phyloP scores from a whole-genome alignment of 2,113 vertebrate species.

The Channa argus region DNA sequence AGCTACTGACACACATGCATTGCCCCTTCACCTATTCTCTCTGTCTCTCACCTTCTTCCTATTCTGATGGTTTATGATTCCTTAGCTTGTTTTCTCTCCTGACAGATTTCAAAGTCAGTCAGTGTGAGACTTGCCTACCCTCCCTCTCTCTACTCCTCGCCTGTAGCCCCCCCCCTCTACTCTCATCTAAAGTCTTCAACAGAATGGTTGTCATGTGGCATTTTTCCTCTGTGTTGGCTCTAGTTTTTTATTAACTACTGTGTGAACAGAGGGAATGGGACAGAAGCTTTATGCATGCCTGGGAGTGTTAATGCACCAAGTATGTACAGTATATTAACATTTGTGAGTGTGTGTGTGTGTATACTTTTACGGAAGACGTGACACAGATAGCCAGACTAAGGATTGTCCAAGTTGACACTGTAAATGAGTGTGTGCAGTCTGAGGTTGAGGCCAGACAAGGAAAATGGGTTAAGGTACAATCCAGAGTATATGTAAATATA shows the following conservation, averaged over 20 bases:
- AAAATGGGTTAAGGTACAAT: background rate
- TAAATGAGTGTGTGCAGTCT: background rate
- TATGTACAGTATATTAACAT: background rate
- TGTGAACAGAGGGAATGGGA: conserved; percentile 24
- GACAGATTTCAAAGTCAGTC: conserved; percentile 46
- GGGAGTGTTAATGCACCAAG: background rate
- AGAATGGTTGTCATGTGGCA: conserved; percentile 40
- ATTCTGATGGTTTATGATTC: conserved; percentile 59
- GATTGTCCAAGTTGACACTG: background rate
- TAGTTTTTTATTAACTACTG: conserved; percentile 42
- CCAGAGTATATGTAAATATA: too few relatives aligned
- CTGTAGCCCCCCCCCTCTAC: conserved; percentile 36
- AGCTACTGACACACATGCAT: conserved; percentile 47
- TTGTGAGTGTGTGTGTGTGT: background rate
- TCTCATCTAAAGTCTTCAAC: conserved; percentile 42
- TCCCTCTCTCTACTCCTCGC: conserved; percentile 13
- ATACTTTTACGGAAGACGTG: background rate
- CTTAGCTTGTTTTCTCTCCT: conserved; percentile 43
- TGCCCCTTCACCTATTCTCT: conserved; percentile 52
- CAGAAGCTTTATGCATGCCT: background rate
- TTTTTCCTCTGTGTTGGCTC: conserved; percentile 27
- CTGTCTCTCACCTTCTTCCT: conserved; percentile 27
- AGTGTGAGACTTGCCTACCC: conserved; percentile 16
- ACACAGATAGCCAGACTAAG: conserved; percentile 8
- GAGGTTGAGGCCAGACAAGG: conserved; percentile 10